phyloP scores from a whole-genome alignment of 2,113 vertebrate genomes.

The Sterrhoptilus dennistouni region DNA sequence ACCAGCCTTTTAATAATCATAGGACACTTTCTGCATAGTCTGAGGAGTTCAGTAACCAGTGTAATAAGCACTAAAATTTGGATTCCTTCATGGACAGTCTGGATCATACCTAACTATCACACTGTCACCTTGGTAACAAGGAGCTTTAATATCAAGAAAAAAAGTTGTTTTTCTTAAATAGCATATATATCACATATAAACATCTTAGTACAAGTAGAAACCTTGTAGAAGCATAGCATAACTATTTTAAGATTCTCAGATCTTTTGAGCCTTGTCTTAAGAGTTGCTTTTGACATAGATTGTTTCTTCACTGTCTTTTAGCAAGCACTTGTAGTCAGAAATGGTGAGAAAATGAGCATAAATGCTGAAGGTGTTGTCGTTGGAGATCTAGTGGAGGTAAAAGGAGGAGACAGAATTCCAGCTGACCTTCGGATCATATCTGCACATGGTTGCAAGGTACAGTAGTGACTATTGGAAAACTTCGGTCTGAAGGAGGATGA shows the following conservation, averaged over 20 bases:
- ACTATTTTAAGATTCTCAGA: neutral
- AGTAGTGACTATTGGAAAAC: neutral
- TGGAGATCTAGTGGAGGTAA: conserved; percentile 94
- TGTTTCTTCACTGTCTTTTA: conserved; percentile 41
- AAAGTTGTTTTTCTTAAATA: neutral
- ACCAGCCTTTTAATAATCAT: neutral
- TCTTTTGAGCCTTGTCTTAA: neutral
- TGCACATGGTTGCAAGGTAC: conserved; percentile 93
- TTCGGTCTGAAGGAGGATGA: neutral
- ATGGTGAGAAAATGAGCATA: conserved; percentile 91
- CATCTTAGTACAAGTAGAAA: neutral
- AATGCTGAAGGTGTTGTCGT: conserved; percentile 92
- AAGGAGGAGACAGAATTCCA: conserved; percentile 94
- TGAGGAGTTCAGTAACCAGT: neutral
- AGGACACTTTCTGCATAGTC: neutral
- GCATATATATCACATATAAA: neutral
- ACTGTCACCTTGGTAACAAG: neutral
- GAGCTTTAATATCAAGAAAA: neutral
- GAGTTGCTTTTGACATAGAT: neutral
- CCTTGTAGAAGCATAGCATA: neutral
- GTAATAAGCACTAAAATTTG: neutral
- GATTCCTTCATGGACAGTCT: neutral
- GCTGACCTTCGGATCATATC: conserved; percentile 95
- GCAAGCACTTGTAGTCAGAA: conserved; percentile 96
- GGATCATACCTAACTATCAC: neutral